Evolutionary conservation across 2,797 vertebrate genomes (phyloP).

Genomic region (Lagorchestes hirsutus): DNA sequence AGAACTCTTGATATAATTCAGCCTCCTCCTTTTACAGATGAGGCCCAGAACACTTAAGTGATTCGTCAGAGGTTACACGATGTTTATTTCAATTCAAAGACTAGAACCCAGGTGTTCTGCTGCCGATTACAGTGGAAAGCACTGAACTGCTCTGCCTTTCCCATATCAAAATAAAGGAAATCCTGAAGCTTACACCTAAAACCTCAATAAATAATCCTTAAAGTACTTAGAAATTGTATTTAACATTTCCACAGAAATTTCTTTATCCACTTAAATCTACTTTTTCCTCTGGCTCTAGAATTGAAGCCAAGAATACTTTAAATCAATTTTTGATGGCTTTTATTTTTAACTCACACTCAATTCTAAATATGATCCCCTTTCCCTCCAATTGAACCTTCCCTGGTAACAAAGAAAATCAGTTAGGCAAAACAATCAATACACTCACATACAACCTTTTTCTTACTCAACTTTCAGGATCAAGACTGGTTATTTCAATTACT

Average conservation of each 20-base stretch:
- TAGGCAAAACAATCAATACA: not conserved
- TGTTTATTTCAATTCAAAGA: no score
- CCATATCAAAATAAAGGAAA: not conserved
- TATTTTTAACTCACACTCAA: not conserved
- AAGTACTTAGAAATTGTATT: not conserved
- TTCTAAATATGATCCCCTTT: not conserved
- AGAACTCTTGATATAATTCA: no score
- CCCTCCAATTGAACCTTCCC: not conserved
- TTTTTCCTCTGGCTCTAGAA: not conserved
- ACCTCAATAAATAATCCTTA: constrained; percentile 21
- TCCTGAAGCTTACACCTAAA: not conserved
- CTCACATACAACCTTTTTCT: not conserved
- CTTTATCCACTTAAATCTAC: not conserved
- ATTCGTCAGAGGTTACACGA: no score
- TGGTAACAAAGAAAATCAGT: not conserved
- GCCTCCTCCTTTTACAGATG: no score
- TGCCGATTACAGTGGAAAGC: no score
- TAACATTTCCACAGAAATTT: not conserved
- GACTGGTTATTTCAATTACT: not conserved
- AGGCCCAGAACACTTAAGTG: no score
- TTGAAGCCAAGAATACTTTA: not conserved
- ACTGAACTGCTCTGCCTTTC: no score
- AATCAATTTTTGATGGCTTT: not conserved
- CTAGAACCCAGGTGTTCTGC: no score
- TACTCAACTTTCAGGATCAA: not conserved